Conservation (phyloP, 2,888 invertebrate species). For the Autographa pulchrina region DNA sequence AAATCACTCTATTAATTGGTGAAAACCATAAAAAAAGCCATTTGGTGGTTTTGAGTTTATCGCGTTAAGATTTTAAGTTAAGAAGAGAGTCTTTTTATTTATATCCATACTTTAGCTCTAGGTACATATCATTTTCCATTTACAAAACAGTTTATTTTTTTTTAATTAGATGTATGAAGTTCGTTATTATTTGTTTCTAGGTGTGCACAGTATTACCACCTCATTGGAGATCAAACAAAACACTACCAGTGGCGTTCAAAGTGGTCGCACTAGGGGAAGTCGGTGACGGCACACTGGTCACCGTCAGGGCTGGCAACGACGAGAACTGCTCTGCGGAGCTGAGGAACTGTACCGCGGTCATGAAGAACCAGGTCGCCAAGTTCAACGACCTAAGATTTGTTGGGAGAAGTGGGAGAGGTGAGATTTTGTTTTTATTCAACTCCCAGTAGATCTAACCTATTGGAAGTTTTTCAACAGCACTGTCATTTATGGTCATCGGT, state of each 20-base stretch:
- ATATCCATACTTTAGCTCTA: too few species aligned
- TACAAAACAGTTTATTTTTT: not conserved
- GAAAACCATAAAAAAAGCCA: too few species aligned
- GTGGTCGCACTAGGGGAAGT: constrained; percentile 97
- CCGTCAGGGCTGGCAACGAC: constrained; percentile 98
- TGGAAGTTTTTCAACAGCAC: too few species aligned
- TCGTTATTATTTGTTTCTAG: constrained; percentile 64
- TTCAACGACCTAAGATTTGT: constrained; percentile 99
- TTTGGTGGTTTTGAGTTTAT: too few species aligned
- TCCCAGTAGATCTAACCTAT: too few species aligned
- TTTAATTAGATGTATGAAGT: too few species aligned
- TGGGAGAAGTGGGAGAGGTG: constrained; percentile 98
- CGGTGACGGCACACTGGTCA: constrained; percentile 97
- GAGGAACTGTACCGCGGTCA: constrained; percentile 97
- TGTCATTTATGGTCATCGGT: too few species aligned
- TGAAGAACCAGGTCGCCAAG: constrained; percentile 99
- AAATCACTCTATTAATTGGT: too few species aligned
- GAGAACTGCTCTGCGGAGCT: constrained; percentile 98
- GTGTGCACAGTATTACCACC: constrained; percentile 96
- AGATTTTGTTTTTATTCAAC: constrained; percentile 75
- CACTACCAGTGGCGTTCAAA: constrained; percentile 98
- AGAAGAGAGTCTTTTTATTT: too few species aligned
- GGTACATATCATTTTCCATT: not conserved
- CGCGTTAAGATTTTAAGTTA: too few species aligned
- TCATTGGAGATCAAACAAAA: constrained; percentile 99